Evolutionary conservation across 2,888 invertebrate genomes (phyloP).

Genomic region (Drosophila vallismaia): DNA sequence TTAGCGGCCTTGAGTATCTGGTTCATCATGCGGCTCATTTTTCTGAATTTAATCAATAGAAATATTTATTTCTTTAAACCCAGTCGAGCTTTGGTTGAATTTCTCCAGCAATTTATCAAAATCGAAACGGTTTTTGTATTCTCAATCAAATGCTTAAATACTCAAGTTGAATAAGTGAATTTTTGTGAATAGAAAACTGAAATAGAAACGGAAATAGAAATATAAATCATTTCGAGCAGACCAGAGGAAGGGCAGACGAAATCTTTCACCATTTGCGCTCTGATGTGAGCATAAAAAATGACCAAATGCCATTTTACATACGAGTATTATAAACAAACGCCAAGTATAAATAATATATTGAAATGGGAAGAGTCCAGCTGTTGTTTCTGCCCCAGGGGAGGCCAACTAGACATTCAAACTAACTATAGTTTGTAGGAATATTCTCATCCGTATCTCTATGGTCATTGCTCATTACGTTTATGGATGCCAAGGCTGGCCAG

Average conservation of each 20-base stretch:
- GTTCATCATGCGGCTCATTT: not conserved
- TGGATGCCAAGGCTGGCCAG: slow-evolving; percentile 36
- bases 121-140: not conserved
- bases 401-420: not conserved
- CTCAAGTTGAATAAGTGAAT: not conserved
- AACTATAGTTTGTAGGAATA: slow-evolving; percentile 4
- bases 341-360: slow-evolving; percentile 17
- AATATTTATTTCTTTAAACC: not conserved
- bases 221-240: slow-evolving; percentile 1
- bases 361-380: slow-evolving; percentile 14
- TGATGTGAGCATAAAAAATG: slow-evolving; percentile 10
- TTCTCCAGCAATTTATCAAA: not conserved
- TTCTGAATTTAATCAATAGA: not conserved
- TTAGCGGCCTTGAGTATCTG: not conserved
- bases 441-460: slow-evolving; percentile 11
- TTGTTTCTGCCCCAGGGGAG: slow-evolving; percentile 4
- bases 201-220: slow-evolving; percentile 2
- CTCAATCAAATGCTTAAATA: not conserved
- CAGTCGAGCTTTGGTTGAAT: not conserved
- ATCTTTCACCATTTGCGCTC: slow-evolving; percentile 12
- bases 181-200: not conserved
- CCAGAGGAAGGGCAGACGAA: slow-evolving; percentile 3
- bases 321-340: slow-evolving; percentile 15
- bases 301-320: slow-evolving; percentile 25
- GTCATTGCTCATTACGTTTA: slow-evolving; percentile 28